phyloP scores from a whole-genome alignment of 2,888 invertebrate genomes.

The Pachymerium ferrugineum region DNA sequence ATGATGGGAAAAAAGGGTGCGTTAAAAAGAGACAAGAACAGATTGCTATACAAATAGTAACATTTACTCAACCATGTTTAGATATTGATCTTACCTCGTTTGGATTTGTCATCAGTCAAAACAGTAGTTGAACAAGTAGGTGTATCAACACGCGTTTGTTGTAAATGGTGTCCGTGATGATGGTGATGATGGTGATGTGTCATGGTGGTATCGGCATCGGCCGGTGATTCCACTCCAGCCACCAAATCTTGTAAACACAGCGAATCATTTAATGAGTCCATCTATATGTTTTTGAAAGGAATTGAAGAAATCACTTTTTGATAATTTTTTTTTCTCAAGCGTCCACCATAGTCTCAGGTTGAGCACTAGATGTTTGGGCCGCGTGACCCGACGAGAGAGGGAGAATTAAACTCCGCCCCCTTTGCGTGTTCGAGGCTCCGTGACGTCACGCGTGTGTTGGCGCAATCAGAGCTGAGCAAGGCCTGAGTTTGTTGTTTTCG shows the following conservation, averaged over 20 bases:
- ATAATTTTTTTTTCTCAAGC: no score
- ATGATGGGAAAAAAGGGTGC: background rate
- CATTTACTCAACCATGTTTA: background rate
- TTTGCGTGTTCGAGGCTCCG: background rate
- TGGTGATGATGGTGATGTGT: slow-evolving; percentile 29
- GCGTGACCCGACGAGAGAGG: background rate
- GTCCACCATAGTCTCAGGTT: background rate
- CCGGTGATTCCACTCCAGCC: slow-evolving; percentile 39
- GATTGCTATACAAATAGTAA: no score
- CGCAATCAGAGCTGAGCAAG: slow-evolving; percentile 12
- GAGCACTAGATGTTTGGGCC: no score
- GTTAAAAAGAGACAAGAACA: background rate
- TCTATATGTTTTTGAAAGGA: slow-evolving; percentile 38
- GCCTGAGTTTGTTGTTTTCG: no score
- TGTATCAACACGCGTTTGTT: slow-evolving; percentile 3
- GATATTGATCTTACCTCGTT: background rate
- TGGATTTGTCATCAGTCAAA: slow-evolving; percentile 29
- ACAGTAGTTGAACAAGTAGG: slow-evolving; percentile 34
- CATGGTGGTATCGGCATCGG: slow-evolving; percentile 36
- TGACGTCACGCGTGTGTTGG: slow-evolving; percentile 11
- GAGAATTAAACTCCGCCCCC: slow-evolving; percentile 3
- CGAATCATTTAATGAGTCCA: slow-evolving; percentile 38
- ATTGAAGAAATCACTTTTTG: no score
- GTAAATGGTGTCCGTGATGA: slow-evolving; percentile 32
- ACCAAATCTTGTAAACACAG: slow-evolving; percentile 43